Conservation (phyloP, 2,113 vertebrate genomes). For the Ammodytes dubius region DNA sequence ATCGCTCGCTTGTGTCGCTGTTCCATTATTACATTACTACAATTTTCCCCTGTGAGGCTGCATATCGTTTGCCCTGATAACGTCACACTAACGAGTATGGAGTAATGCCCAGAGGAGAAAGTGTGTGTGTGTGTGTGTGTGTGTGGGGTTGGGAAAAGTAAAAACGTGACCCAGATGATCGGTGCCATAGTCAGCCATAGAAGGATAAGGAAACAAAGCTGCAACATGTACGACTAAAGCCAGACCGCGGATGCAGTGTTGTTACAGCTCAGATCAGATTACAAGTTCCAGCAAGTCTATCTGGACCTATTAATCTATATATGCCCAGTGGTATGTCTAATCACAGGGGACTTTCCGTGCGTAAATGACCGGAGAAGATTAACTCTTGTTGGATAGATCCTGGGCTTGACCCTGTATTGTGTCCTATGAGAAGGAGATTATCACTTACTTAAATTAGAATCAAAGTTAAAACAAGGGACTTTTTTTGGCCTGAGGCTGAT, state of each 20-base stretch:
- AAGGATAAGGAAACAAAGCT: slow-evolving; percentile 46
- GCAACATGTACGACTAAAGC: slow-evolving; percentile 8
- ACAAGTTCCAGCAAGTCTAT: slow-evolving; percentile 59
- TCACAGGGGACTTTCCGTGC: slow-evolving; percentile 43
- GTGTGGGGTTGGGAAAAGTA: no score
- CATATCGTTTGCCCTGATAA: slow-evolving; percentile 39
- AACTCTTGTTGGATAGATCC: slow-evolving; percentile 80
- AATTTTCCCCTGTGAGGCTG: slow-evolving; percentile 52
- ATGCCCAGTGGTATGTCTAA: slow-evolving; percentile 34
- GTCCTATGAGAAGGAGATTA: slow-evolving; percentile 88
- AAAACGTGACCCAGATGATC: slow-evolving; percentile 66
- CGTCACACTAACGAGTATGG: slow-evolving; percentile 47
- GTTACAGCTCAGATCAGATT: slow-evolving; percentile 63
- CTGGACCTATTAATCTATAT: slow-evolving; percentile 67
- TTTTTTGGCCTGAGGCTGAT: slow-evolving; percentile 73
- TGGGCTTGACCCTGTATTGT: slow-evolving; percentile 75
- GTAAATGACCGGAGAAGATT: slow-evolving; percentile 69
- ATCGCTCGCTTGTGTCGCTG: slow-evolving; percentile 65
- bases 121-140: no score
- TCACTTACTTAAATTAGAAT: slow-evolving; percentile 81
- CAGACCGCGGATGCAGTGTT: slow-evolving; percentile 12
- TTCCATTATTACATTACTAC: slow-evolving; percentile 59
- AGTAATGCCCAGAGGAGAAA: slow-evolving; percentile 41
- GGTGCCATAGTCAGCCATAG: slow-evolving; percentile 23
- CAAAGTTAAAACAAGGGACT: slow-evolving; percentile 79